Evolutionary conservation across 2,888 invertebrate genomes (phyloP).

Genomic region (Augiades crinisus): DNA sequence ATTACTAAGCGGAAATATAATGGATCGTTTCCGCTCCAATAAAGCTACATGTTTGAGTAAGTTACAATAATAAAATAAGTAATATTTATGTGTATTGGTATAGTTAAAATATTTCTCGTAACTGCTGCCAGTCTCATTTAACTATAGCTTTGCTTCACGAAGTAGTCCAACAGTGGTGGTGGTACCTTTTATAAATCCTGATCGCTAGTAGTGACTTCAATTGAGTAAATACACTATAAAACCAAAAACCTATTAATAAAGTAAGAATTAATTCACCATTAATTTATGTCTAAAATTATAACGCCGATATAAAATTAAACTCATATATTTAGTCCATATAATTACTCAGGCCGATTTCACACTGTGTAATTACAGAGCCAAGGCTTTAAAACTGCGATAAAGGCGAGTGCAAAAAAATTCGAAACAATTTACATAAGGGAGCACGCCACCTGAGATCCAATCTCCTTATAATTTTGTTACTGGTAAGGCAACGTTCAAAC

Average conservation of each 20-base stretch:
- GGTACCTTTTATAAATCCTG: too few species aligned
- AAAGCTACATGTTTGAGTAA: too few species aligned
- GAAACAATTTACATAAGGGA: constrained; percentile 61
- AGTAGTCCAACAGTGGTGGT: too few species aligned
- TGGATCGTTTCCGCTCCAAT: too few species aligned
- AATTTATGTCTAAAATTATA: not conserved
- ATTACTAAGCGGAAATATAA: not conserved
- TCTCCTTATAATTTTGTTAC: constrained; percentile 66
- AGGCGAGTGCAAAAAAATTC: constrained; percentile 46
- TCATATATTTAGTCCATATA: constrained; percentile 8
- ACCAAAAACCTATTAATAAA: too few species aligned
- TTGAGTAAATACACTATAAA: too few species aligned
- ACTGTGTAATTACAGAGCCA: constrained; percentile 58
- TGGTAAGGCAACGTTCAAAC: constrained; percentile 42
- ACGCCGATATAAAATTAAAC: not conserved
- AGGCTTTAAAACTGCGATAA: constrained; percentile 52
- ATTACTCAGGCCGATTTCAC: constrained; percentile 41
- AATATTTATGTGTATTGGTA: too few species aligned
- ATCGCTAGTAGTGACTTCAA: too few species aligned
- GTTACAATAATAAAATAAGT: too few species aligned
- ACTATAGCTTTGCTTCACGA: too few species aligned
- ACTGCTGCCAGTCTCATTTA: too few species aligned
- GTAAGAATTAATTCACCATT: not conserved
- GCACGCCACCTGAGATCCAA: constrained; percentile 65
- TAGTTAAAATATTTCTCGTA: too few species aligned